These are phyloP conservation scores for Tanytarsus gracilentus DNA, from an alignment of 2,888 invertebrate genomes.

Conservation along the genomic window DNA sequence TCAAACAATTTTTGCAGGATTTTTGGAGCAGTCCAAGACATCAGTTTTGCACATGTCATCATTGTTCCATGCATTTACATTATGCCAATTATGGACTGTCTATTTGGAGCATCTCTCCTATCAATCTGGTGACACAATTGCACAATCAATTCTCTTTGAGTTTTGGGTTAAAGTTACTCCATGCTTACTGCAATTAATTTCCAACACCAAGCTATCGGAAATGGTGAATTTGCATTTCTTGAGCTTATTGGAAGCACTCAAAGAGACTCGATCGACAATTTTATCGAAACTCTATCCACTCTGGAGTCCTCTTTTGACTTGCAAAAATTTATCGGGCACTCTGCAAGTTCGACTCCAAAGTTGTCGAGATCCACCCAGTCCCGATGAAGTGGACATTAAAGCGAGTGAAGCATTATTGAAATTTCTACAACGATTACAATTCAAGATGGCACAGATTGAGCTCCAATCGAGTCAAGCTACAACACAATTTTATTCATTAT, in stretches of 20 bases:
- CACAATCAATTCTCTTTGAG: slow-evolving; percentile 79
- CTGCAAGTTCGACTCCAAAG: slow-evolving; percentile 77
- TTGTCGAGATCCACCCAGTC: slow-evolving; percentile 65
- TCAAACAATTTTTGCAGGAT: slow-evolving; percentile 90
- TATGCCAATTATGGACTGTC: slow-evolving; percentile 98
- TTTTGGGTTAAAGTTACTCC: slow-evolving; percentile 99
- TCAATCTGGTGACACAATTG: slow-evolving; percentile 57
- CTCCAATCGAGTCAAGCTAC: slow-evolving; percentile 85
- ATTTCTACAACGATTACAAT: slow-evolving; percentile 87
- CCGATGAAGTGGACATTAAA: slow-evolving; percentile 39
- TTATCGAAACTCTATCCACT: slow-evolving; percentile 85
- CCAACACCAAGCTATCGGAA: slow-evolving; percentile 91
- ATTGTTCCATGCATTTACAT: slow-evolving; percentile 90
- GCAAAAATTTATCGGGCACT: slow-evolving; percentile 85
- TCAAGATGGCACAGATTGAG: slow-evolving; percentile 98
- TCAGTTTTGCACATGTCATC: slow-evolving; percentile 93
- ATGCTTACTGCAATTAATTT: slow-evolving; percentile 82
- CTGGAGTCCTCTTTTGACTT: slow-evolving; percentile 92
- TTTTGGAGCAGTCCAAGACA: slow-evolving; percentile 89
- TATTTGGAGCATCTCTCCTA: slow-evolving; percentile 86
- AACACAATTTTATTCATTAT: slow-evolving; percentile 79
- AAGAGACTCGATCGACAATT: slow-evolving; percentile 90
- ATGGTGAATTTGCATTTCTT: slow-evolving; percentile 96
- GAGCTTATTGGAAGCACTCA: slow-evolving; percentile 84
- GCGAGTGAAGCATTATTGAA: slow-evolving; percentile 52